Evolutionary conservation across 1,140 invertebrate species (phyloP), one percentile per base, ranked within the genome.

Genomic region (Eulimnadia texana): DNA sequence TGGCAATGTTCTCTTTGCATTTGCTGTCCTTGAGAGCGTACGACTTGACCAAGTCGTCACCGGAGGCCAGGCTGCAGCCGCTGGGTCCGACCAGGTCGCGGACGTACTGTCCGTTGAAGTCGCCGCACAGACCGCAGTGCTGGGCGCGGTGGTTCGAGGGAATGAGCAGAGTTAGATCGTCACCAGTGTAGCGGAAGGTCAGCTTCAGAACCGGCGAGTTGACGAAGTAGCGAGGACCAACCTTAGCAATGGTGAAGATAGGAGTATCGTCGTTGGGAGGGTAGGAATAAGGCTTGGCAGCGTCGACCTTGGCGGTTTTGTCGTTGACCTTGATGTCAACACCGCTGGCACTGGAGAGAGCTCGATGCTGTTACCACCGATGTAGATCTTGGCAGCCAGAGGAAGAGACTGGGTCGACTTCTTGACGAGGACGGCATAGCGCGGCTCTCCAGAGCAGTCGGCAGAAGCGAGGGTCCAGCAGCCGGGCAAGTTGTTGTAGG

Each of bases 91-190:
- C 53, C 20, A 65, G 56, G 27, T 66, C 64, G 47, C 63, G 55
- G 20, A 55, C 50, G 13, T 53, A 29, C 52, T 66, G 66, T 16
- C 65, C 60, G 33, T 66, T 64, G 61, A 53, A 66, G 50, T 66
- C 65, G 49, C 65, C 65, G 52, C 65, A 66, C 3, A 65, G 25
- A 51, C 65, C 65, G 53, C 65, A 66, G 58, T 65, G 64, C 24
- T 58, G 55, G 24, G 65, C 53, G 19, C 50, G 63, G 49, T 58
- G 28, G 3, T 58, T 55, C 29, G 64, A 61, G 22, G 64, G 57
- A 23, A 65, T 58, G 24, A 66, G 33, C 16, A 49, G 22, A 22
- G 29, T 56, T 16, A 66, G 47, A 25, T 65, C 57, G 10, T 66
- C 58, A 1, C 57, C 61, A n/a, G 55, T 59, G 53, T 63, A 63